Conservation (phyloP, 2,888 invertebrate species). For the Volucella inflata region DNA sequence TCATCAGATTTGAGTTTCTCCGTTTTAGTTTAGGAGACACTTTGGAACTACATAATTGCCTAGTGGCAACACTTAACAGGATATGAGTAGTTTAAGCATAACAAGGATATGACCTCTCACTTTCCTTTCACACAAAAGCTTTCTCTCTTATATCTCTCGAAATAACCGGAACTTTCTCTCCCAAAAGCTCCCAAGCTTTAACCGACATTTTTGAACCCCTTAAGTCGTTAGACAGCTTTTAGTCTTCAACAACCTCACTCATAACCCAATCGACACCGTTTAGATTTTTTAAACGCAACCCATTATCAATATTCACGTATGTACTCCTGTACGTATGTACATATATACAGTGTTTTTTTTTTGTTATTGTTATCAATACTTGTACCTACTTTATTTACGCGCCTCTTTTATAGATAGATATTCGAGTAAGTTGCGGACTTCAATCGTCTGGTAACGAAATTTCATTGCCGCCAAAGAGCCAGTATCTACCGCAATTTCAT, state of each 20-base stretch:
- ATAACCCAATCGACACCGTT: conserved; percentile 4
- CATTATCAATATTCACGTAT: conserved; percentile 9
- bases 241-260: not conserved
- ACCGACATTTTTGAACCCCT: not conserved
- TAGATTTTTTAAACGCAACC: not conserved
- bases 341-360: not conserved
- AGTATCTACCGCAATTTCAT: conserved; percentile 56
- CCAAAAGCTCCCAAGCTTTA: conserved; percentile 6
- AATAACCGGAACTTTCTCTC: not conserved
- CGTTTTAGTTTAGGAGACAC: too few species aligned
- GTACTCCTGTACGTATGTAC: too few species aligned
- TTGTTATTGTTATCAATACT: conserved; percentile 16
- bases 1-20: too few species aligned
- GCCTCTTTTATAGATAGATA: conserved; percentile 13
- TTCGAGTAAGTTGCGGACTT: conserved; percentile 2
- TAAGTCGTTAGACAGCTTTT: not conserved
- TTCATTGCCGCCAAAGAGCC: conserved; percentile 41
- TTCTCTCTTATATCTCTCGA: not conserved
- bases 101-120: not conserved
- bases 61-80: not conserved
- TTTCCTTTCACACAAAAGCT: not conserved
- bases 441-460: conserved; percentile 17
- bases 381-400: conserved; percentile 2
- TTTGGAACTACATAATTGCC: too few species aligned
- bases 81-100: too few species aligned